Conservation (phyloP, 2,797 vertebrate species). For the Hipposideros larvatus region DNA sequence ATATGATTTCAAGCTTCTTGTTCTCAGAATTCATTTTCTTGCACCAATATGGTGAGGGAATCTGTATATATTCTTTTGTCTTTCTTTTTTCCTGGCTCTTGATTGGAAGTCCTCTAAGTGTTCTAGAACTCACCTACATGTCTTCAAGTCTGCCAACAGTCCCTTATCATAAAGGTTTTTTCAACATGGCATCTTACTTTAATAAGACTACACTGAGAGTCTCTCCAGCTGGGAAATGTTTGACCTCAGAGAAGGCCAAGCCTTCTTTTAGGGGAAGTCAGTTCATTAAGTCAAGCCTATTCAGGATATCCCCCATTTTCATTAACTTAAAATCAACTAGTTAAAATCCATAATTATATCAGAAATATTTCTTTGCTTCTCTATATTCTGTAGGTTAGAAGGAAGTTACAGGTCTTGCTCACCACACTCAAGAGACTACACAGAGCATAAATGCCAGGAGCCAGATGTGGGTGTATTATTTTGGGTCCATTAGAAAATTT, state of each 20-base stretch:
- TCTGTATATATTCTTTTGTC: too few species aligned
- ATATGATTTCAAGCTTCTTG: background rate
- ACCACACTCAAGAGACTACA: background rate
- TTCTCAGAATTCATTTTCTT: background rate
- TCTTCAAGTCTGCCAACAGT: background rate
- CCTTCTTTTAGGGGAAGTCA: background rate
- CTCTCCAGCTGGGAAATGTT: background rate
- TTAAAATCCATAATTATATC: background rate
- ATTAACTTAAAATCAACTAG: background rate
- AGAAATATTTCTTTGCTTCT: background rate
- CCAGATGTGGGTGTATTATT: background rate
- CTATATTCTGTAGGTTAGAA: background rate
- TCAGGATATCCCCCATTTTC: background rate
- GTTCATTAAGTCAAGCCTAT: background rate
- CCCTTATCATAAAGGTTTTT: background rate
- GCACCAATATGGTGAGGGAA: background rate
- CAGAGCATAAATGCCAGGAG: background rate
- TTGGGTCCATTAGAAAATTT: background rate
- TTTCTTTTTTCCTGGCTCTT: background rate
- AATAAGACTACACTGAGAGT: background rate
- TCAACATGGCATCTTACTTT: background rate
- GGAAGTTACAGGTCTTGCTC: background rate
- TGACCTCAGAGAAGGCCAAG: background rate
- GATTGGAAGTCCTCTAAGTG: background rate
- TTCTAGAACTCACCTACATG: background rate